Conservation (phyloP, 2,797 vertebrate genomes). For the Danionella dracula region DNA sequence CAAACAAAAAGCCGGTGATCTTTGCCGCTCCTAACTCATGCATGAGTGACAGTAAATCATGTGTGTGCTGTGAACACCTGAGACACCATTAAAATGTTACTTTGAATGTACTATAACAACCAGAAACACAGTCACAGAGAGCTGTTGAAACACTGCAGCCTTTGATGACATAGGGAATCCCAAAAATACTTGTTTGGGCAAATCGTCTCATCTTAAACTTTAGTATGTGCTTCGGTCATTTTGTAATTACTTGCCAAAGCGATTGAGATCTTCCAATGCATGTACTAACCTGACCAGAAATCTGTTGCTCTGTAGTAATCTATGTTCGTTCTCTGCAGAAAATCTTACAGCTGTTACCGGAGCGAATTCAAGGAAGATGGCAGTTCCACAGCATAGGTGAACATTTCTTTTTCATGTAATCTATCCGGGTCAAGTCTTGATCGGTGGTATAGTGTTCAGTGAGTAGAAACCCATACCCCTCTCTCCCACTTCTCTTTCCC, state of each 20-base stretch:
- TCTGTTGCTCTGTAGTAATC: neutral
- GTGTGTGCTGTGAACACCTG: neutral
- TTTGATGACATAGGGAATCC: neutral
- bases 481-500: too few species aligned
- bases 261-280: neutral
- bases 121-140: neutral
- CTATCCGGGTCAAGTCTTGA: too few species aligned
- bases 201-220: neutral
- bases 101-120: neutral
- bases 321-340: constrained; percentile 68
- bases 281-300: neutral
- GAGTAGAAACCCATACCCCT: too few species aligned
- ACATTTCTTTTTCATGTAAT: neutral
- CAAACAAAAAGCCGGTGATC: constrained; percentile 18
- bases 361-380: constrained; percentile 94
- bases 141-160: constrained; percentile 5
- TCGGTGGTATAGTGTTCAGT: too few species aligned
- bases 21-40: neutral
- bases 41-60: neutral
- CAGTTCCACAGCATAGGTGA: constrained; percentile 99
- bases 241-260: neutral
- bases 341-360: constrained; percentile 96
- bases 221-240: neutral
- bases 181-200: neutral
- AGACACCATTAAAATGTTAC: neutral